Evolutionary conservation across 2,888 invertebrate genomes (phyloP).

Genomic region (Aporophyla lueneburgensis): DNA sequence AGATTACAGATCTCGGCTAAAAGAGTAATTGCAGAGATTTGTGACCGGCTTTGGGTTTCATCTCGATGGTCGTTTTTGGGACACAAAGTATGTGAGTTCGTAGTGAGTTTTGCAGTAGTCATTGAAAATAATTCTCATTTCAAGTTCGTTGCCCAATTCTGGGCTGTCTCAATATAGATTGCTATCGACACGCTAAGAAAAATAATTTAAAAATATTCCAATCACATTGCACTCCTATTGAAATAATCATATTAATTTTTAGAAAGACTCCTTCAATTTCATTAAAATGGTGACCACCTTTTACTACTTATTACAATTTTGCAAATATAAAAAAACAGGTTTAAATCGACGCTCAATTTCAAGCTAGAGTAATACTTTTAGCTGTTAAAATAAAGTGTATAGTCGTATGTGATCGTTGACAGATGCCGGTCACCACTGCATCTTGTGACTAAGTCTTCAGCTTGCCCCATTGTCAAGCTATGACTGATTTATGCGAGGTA

Average conservation of each 20-base stretch:
- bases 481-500: constrained; percentile 68
- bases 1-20: too few species aligned
- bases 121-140: too few species aligned
- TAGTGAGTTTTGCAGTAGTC: too few species aligned
- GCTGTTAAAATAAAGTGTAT: constrained; percentile 39
- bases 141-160: too few species aligned
- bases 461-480: constrained; percentile 66
- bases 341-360: not conserved
- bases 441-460: constrained; percentile 64
- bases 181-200: too few species aligned
- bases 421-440: constrained; percentile 56
- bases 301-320: constrained; percentile 21
- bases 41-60: too few species aligned
- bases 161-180: too few species aligned
- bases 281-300: constrained; percentile 35
- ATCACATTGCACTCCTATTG: not conserved
- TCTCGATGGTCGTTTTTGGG: too few species aligned
- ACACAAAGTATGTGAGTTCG: too few species aligned
- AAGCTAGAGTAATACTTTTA: constrained; percentile 23
- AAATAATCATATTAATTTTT: not conserved
- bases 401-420: constrained; percentile 38
- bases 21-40: too few species aligned
- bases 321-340: constrained; percentile 16
- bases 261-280: constrained; percentile 6
- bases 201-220: not conserved